A percentile compares a stretch with the other conserved stretches of the same genome.
Conservation (phyloP, 2,113 vertebrate genomes). For the Myotis lucifugus region DNA sequence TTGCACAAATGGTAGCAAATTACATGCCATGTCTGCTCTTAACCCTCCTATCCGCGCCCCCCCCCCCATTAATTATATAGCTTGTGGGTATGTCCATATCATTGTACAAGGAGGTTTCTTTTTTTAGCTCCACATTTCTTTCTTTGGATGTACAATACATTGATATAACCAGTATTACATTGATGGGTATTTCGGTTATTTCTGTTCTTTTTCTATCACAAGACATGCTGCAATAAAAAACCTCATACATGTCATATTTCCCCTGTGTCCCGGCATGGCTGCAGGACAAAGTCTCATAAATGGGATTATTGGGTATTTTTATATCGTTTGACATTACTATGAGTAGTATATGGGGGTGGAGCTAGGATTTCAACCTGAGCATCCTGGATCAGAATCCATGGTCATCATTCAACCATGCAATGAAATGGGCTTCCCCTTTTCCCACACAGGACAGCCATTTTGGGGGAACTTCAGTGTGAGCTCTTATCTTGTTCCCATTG, state of each 20-base stretch:
- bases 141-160: not conserved
- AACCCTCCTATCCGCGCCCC: too few species aligned
- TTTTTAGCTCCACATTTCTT: not conserved
- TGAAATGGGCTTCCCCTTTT: not conserved
- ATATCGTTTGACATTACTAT: not conserved
- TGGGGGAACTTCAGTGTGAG: too few species aligned
- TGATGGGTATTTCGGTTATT: not conserved
- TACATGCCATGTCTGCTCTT: not conserved
- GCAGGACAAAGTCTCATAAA: not conserved
- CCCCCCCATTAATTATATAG: not conserved
- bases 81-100: not conserved
- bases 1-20: not conserved
- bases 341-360: too few species aligned
- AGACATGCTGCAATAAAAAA: not conserved
- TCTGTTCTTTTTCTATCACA: not conserved
- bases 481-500: not conserved
- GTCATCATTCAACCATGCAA: rapidly evolving
- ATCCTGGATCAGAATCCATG: not conserved
- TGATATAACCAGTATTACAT: not conserved
- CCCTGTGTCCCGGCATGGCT: not conserved
- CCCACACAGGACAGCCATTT: not conserved
- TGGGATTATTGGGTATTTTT: not conserved
- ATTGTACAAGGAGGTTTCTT: not conserved
- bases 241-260: not conserved
- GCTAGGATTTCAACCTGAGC: not conserved